A percentile compares a stretch with the other conserved stretches of the same genome.
These are phyloP conservation scores for Ormyrus labotus DNA, from an alignment of 2,888 invertebrate genomes.

Conservation along the genomic window DNA sequence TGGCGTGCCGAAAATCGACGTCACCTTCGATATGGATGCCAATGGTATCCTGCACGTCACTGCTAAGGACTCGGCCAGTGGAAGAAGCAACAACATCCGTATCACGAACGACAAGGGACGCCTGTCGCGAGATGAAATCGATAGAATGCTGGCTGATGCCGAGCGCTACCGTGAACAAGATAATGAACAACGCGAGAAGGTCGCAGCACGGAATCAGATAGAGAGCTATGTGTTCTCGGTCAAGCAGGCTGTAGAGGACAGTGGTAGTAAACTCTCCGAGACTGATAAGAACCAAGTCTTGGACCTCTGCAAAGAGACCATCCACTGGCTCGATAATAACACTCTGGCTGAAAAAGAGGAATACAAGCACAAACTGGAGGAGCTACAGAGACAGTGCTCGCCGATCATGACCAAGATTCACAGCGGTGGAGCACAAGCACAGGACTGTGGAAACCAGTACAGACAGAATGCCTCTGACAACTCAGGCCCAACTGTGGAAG, in stretches of 20 bases:
- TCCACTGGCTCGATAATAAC: conserved; percentile 84
- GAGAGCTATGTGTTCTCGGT: conserved; percentile 84
- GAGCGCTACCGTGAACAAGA: conserved; percentile 86
- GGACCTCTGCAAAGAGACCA: conserved; percentile 78
- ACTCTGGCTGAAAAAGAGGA: conserved; percentile 82
- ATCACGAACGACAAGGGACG: conserved; percentile 90
- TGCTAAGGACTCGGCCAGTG: conserved; percentile 82
- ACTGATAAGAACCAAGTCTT: conserved; percentile 80
- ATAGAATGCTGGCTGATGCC: conserved; percentile 86
- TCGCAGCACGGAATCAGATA: conserved; percentile 84
- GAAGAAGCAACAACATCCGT: conserved; percentile 86
- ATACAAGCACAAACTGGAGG: conserved; percentile 80
- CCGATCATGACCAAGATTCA: conserved; percentile 81
- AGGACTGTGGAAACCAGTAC: conserved; percentile 67
- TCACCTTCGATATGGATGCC: conserved; percentile 87
- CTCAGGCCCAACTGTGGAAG: conserved; percentile 82
- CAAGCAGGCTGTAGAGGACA: conserved; percentile 83
- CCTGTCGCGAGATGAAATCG: conserved; percentile 87
- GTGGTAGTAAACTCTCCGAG: conserved; percentile 80
- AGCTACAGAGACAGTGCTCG: conserved; percentile 76
- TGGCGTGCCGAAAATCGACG: conserved; percentile 83
- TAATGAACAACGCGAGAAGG: conserved; percentile 82
- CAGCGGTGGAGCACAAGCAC: conserved; percentile 69
- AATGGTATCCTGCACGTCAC: conserved; percentile 83
- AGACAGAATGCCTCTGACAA: conserved; percentile 70